Evolutionary conservation across 2,113 vertebrate genomes (phyloP).

Genomic region (Thomomys bottae): DNA sequence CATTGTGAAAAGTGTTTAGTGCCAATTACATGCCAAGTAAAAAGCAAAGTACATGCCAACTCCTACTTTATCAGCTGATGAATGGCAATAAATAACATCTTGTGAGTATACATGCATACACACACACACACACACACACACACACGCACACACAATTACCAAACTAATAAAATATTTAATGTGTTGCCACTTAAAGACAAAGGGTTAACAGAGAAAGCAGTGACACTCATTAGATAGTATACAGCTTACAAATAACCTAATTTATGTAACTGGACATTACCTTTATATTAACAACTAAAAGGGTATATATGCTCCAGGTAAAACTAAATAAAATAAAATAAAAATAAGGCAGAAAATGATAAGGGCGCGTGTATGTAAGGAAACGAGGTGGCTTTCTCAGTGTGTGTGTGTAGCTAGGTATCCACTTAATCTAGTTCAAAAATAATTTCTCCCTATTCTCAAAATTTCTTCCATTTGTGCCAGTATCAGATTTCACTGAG

Average conservation of each 20-base stretch:
- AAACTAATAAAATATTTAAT: neutral
- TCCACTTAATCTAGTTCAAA: slow-evolving; percentile 20
- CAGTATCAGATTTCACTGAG: neutral
- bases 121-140: neutral
- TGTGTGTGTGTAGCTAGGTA: neutral
- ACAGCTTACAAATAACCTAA: no score
- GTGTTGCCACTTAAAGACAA: neutral
- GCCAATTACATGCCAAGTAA: neutral
- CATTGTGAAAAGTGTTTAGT: neutral
- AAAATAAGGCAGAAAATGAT: neutral
- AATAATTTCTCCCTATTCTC: neutral
- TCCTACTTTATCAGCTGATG: neutral
- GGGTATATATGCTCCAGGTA: no score
- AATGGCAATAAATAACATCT: neutral
- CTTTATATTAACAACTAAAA: no score
- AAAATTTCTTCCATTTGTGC: slow-evolving; percentile 14
- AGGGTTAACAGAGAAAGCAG: no score
- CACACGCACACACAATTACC: neutral
- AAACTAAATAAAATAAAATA: no score
- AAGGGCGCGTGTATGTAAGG: neutral
- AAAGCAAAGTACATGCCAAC: neutral
- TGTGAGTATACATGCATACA: neutral
- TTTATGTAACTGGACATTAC: no score
- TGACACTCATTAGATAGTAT: no score
- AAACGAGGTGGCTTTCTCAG: neutral